Percentiles rank a stretch among this genome's conserved stretches.
Conservation (phyloP, 2,888 invertebrate species). For the Glaucopsyche alexis region DNA sequence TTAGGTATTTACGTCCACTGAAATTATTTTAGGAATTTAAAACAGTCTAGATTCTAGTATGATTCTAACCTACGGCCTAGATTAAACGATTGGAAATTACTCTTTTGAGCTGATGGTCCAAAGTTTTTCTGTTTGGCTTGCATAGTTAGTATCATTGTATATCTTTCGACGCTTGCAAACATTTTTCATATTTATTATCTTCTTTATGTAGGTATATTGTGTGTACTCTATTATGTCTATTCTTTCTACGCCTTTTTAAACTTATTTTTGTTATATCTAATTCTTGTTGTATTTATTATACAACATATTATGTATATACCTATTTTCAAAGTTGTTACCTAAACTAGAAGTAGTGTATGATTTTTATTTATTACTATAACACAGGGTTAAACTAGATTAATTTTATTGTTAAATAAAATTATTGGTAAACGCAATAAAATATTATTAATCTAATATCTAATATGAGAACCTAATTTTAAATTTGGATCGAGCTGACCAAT, state of each 20-base stretch:
- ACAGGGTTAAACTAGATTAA: not conserved
- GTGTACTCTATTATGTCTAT: not conserved
- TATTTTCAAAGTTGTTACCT: too few relatives aligned
- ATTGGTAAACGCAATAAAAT: too few relatives aligned
- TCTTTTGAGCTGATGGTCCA: not conserved
- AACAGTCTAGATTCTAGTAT: not conserved
- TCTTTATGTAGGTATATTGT: constrained; percentile 3
- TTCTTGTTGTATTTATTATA: not conserved
- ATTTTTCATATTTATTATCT: constrained; percentile 8
- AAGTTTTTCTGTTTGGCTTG: constrained; percentile 4
- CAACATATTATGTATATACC: not conserved
- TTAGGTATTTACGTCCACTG: not conserved
- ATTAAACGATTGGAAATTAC: not conserved
- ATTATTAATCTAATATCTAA: too few relatives aligned
- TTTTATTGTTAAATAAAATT: not conserved
- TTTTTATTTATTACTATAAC: not conserved
- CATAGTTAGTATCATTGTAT: not conserved
- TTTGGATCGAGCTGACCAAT: too few relatives aligned
- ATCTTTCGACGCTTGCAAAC: not conserved
- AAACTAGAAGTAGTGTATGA: not conserved
- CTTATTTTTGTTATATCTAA: not conserved
- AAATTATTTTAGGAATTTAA: not conserved
- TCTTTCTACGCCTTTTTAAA: not conserved
- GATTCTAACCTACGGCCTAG: not conserved
- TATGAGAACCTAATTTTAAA: too few relatives aligned